These are phyloP conservation scores for Mastigias papua DNA, from an alignment of 30 jellyfish, hydroid and myxozoan species.

Conservation along the genomic window DNA sequence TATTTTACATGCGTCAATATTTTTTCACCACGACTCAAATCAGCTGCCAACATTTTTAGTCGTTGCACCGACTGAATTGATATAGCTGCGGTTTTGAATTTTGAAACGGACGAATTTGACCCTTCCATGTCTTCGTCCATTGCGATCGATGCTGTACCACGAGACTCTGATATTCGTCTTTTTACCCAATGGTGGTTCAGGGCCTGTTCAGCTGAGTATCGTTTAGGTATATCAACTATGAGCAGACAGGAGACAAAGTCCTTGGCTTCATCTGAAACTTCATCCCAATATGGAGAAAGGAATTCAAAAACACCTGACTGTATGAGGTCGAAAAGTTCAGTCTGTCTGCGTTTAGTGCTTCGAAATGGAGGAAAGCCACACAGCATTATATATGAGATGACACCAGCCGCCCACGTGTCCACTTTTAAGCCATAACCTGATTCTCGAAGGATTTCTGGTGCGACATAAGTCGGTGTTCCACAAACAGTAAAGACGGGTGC, in stretches of 20 bases:
- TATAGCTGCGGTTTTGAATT: conserved; percentile 80
- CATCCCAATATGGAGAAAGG: conserved; percentile 96
- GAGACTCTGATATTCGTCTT: conserved; percentile 66
- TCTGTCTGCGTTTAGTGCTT: conserved; percentile 91
- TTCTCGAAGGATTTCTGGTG: conserved; percentile 97
- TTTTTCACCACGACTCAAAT: conserved; percentile 80
- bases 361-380: conserved; percentile 99
- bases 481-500: conserved; percentile 96
- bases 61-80: conserved; percentile 87
- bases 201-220: conserved; percentile 86
- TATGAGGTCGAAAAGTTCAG: conserved; percentile 91
- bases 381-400: conserved; percentile 92
- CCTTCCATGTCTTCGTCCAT: conserved; percentile 32
- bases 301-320: conserved; percentile 90
- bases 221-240: conserved; percentile 76
- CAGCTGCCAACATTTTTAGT: conserved; percentile 78
- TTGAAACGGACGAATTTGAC: conserved; percentile 23
- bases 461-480: conserved; percentile 99
- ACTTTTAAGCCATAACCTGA: conserved; percentile 97
- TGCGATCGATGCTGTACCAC: conserved; percentile 55
- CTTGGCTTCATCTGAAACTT: conserved; percentile 86
- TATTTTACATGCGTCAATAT: conserved; percentile 75
- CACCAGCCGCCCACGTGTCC: conserved; percentile 99
- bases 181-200: conserved; percentile 88
- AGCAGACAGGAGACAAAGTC: conserved; percentile 81